These are phyloP conservation scores for Hippopotamus amphibius DNA, from an alignment of 2,113 vertebrate genomes.

Conservation along the genomic window DNA sequence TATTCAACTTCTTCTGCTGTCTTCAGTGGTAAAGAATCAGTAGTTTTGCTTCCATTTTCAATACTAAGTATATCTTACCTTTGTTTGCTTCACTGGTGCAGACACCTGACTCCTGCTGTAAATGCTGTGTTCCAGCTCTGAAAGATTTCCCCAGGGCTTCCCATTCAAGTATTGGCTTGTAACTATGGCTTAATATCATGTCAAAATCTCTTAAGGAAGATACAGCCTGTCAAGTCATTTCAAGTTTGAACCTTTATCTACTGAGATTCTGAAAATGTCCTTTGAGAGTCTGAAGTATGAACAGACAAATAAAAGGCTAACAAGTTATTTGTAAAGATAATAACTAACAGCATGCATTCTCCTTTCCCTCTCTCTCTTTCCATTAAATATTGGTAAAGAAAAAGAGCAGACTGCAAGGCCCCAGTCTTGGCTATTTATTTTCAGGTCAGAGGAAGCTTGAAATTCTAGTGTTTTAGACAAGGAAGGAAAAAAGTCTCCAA, in stretches of 20 bases:
- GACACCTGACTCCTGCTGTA: slow-evolving; percentile 92
- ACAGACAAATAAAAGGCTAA: slow-evolving; percentile 90
- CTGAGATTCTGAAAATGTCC: slow-evolving; percentile 87
- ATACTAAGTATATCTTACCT: slow-evolving; percentile 93
- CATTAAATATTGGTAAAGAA: slow-evolving; percentile 90
- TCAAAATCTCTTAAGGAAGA: slow-evolving; percentile 94
- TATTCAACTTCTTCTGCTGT: slow-evolving; percentile 87
- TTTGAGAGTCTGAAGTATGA: slow-evolving; percentile 89
- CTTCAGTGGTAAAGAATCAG: slow-evolving; percentile 88
- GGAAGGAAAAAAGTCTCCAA: background rate
- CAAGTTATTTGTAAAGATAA: slow-evolving; percentile 94
- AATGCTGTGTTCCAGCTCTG: slow-evolving; percentile 89
- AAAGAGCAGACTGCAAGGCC: slow-evolving; percentile 81
- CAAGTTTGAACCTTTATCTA: slow-evolving; percentile 86
- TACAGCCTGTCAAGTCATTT: slow-evolving; percentile 90
- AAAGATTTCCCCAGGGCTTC: slow-evolving; percentile 93
- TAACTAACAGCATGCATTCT: slow-evolving; percentile 88
- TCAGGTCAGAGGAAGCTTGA: slow-evolving; percentile 81
- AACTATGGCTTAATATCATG: slow-evolving; percentile 95
- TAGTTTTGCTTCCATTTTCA: slow-evolving; percentile 91
- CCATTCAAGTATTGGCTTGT: slow-evolving; percentile 93
- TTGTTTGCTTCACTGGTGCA: slow-evolving; percentile 92
- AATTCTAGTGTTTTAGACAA: slow-evolving; percentile 54
- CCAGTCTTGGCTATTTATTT: slow-evolving; percentile 82
- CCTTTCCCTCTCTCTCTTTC: slow-evolving; percentile 84